Evolutionary conservation across 1,140 invertebrate genomes (phyloP), one percentile per base, ranked within the genome.

Genomic region (Trigoniulus corallinus): DNA sequence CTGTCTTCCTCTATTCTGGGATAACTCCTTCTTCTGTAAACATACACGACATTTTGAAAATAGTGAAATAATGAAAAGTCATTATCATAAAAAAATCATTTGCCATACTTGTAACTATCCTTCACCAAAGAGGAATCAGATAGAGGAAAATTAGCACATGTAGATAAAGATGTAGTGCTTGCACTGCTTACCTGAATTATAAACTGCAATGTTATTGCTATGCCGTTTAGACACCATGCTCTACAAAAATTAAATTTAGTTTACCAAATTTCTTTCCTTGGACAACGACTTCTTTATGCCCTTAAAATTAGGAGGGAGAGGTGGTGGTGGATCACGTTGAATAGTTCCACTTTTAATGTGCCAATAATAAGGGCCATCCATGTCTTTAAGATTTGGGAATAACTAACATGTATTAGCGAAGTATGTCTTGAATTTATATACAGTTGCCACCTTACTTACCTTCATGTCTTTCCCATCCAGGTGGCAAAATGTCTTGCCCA

Each of bases 321-420:
- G 57, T 44, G 76, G 76, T 2, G 89, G 89, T 46, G 80, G 76
- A 64, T 96, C 87, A 46, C 92, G 74, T 63, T 95, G 92, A 60
- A 96, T 96, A 1, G 89, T 95, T 10, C 93, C 93, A 63, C 87
- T 94, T 67, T 94, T 93, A 59, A 96, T 92, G 69, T 98, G 93
- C 92, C 92, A 97, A 66, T 93, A 97, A 67, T 96, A 96, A 1
- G 88, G 82, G 13, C 88, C 88, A 64, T 85, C 81, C 60, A 84
- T n/a, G n/a, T n/a, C n/a, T n/a, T n/a, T n/a, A n/a, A n/a, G n/a
- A n/a, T n/a, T n/a, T n/a, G n/a, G n/a, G n/a, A n/a, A n/a, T 85
- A 71, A 93, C 89, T 88, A 70, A 53, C 73, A 63, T 59, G n/a
- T 52, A 20, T 47, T 47, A 18, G 10, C 22, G 39, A 1, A 1